Evolutionary conservation across 2,797 vertebrate species (phyloP).

Genomic region (Carapus acus): DNA sequence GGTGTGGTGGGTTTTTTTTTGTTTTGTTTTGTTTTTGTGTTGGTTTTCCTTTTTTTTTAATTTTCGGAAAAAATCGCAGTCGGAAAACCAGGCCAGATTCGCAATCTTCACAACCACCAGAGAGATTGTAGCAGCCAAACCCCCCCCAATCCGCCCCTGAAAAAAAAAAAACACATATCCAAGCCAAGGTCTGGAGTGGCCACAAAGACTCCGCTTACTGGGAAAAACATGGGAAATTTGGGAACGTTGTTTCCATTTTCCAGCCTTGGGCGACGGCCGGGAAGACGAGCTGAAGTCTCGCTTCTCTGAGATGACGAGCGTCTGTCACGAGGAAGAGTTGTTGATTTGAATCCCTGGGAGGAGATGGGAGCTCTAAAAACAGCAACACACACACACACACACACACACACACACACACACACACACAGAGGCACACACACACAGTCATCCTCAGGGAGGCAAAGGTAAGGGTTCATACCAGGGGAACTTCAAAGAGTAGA

Average conservation of each 20-base stretch:
- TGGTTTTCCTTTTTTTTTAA: no score
- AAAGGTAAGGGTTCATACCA: no score
- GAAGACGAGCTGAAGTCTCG: conserved; percentile 28
- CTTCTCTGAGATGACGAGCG: conserved; percentile 48
- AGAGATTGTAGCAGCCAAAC: conserved; percentile 19
- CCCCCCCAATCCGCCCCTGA: no score
- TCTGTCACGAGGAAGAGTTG: conserved; percentile 39
- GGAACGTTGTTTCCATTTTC: conserved; percentile 32
- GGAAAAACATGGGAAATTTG: conserved; percentile 7
- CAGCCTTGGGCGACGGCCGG: conserved; percentile 30
- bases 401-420: no score
- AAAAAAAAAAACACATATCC: background rate
- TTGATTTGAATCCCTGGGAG: conserved; percentile 34
- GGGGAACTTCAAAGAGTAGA: no score
- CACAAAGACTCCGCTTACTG: conserved; percentile 17
- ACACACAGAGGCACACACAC: no score
- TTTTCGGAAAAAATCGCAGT: conserved; percentile 6
- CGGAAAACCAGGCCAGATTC: conserved; percentile 13
- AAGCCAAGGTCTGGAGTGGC: conserved; percentile 9
- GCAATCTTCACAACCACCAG: conserved; percentile 15
- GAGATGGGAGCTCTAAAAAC: background rate
- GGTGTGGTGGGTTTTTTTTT: no score
- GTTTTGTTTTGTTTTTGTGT: no score
- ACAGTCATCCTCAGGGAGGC: no score
- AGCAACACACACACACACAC: background rate